Evolutionary conservation across 2,113 vertebrate genomes (phyloP), one percentile per base, ranked within the genome.

Genomic region (Piaya cayana): DNA sequence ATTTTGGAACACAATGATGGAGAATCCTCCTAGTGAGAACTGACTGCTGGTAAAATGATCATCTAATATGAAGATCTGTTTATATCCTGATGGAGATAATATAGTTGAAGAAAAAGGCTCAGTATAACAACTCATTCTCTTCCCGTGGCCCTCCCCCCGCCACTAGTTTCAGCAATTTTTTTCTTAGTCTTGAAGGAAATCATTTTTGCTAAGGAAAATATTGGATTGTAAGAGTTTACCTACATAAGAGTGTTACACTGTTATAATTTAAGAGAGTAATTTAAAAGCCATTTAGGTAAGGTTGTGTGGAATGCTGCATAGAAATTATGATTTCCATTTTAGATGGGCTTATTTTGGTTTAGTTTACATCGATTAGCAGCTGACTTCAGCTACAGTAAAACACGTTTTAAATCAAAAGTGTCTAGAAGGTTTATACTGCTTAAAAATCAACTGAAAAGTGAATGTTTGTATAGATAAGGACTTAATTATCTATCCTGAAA

Each of bases 381-480:
- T 95, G 69, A 86, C 49, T 95, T 84, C 86, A 89, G 77, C 77
- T 82, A 72, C n/a, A 91, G 65, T 79, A 96, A 93, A 92, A 96
- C 21, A 39, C 69, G 62, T 78, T 89, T 92, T 82, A 89, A 95
- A 95, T 84, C 78, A 93, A 95, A 93, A 58, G 69, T 58, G 65
- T 96, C 94, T 92, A 92, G 72, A 86, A 96, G 86, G 74, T 82
- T 92, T 92, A 69, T 58, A 49, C 77, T 86, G 84, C 91, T 93
- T 95, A 93, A 92, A 95, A 95, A 93, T 87, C 86, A 95, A 92
- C 89, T 37, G 3, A 87, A 86, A 94, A 92, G 83, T 86, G 65
- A 93, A 92, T 95, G 89, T 95, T 95, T 96, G 89, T 92, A 93
- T 69, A 93, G 95, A 92, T 90, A 84, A 94, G 88, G 80, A 68